Percentiles rank a stretch among this genome's conserved stretches.
These are phyloP conservation scores for Chaetodon trifascialis DNA, from an alignment of 2,113 vertebrate species.

Conservation along the genomic window DNA sequence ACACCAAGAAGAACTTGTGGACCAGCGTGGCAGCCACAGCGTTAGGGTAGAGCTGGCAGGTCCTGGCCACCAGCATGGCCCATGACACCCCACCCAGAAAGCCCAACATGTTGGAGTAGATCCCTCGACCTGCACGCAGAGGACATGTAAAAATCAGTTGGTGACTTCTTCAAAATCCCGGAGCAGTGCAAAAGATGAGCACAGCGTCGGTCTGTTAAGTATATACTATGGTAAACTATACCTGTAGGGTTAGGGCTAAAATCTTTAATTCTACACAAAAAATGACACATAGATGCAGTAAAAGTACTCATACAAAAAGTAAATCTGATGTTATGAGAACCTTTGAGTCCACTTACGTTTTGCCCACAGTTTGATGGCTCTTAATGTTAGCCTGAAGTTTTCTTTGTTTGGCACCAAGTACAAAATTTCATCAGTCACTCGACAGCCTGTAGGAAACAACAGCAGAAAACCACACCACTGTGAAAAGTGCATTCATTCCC, in stretches of 20 bases:
- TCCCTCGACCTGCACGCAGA: conserved; percentile 88
- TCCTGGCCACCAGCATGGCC: conserved; percentile 98
- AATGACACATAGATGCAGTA: neutral
- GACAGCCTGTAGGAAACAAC: conserved; percentile 86
- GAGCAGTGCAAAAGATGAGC: neutral
- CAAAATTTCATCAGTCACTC: conserved; percentile 98
- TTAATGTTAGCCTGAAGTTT: conserved; percentile 94
- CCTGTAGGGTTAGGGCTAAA: neutral
- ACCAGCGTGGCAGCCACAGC: conserved; percentile 95
- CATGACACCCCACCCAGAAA: conserved; percentile 98
- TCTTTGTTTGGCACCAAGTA: conserved; percentile 97
- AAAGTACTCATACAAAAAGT: neutral
- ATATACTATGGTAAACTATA: neutral
- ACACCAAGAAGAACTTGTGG: conserved; percentile 97
- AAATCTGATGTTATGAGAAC: neutral
- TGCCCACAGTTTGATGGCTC: conserved; percentile 98
- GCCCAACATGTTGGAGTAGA: conserved; percentile 98
- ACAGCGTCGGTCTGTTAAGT: neutral
- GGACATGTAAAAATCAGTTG: neutral
- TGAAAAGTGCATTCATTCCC: neutral
- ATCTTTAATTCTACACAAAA: neutral
- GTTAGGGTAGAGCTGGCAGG: conserved; percentile 96
- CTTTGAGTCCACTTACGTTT: conserved; percentile 90
- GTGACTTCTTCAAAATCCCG: neutral
- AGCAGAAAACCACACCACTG: neutral